Evolutionary conservation across 35 echinoderm and acorn worm species (phyloP), one percentile per base, ranked within the genome.

Genomic region (Apostichopus japonicus): DNA sequence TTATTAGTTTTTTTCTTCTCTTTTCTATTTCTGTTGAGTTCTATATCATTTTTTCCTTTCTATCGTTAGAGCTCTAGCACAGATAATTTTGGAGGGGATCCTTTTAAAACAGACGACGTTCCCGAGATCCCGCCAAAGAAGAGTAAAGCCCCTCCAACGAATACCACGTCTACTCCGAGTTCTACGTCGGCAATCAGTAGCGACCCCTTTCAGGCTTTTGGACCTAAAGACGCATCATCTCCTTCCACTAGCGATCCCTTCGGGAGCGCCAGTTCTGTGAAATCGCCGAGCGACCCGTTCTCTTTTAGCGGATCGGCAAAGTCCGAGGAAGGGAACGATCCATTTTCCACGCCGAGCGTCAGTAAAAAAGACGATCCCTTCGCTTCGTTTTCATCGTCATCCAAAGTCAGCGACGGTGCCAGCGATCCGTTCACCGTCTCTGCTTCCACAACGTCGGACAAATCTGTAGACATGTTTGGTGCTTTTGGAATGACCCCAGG

Each of bases 91-190:
- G 86, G 91, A 56, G 93, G 95, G 59, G 97, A 98, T 87, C 95
- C 97, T 10, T 98, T 98, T 86, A 96, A 93, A 65, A 70, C 88
- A 57, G 97, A 98, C 56, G 93, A 94, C 27, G 93, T 91, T 11
- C 97, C 97, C 51, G 97, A 95, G 27, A 57, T 98, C 51, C 97
- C 97, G 19, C 97, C 97, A 10, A 98, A 98, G 93, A 98, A 94
- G 72, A 95, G 79, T 65, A 93, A 79, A 92, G 77, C 91, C 51
- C 13, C 79, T 27, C 21, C 87, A 15, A 23, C 76, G 62, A 62
- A 90, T 51, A 61, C 89, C 80, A 92, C 92, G 14, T 83, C 93
- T 55, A 84, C 71, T 21, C 92, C 93, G 21, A 94, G 79, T 88
- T 77, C 93, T 25, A 70, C 94, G 17, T 87, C 94, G 1, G 23